Evolutionary conservation across 2,113 vertebrate genomes (phyloP), one percentile per base, ranked within the genome.

Genomic region (Gymnobelideus leadbeateri): DNA sequence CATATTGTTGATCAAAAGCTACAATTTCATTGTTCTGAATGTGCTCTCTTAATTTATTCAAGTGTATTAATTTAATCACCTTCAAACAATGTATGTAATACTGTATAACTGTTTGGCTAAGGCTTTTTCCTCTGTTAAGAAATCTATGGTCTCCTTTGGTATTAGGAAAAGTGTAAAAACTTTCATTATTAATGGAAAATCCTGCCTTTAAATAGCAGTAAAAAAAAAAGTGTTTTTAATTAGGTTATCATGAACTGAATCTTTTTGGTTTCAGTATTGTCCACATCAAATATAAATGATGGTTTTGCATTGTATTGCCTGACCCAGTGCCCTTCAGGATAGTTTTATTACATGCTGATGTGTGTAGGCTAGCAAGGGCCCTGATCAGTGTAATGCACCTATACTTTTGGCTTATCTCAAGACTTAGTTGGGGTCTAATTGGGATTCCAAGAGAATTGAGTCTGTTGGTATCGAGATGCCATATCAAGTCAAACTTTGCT

Each of bases 1-100:
- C 89, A 95, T 93, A 94, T 98, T 96, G 89, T 97, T 98, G 96
- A 97, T 95, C 92, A 94, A 93, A 98, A 98, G 55, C 96, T 98
- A 57, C 90, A 95, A 91, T 98, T 98, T 89, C 26, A 46, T 61
- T 96, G 8, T 98, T 94, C 0, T 54, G 94, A 98, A 97, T 98
- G 94, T 96, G 91, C 84, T 91, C 89, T 97, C 95, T 95, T 96
- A 95, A 0, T 0, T 97, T 98, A 95, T 19, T 97, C 91, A 92
- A 92, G 49, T 94, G 91, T 94, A 95, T 95, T 95, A 94, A 95
- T 95, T 91, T 93, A 51, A 25, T 96, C 93, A 97, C 95, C 95
- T 95, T 94, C 90, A 55, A 90, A 26, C 50, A 96, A 21, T 93
- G 43, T 96, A 50, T 96, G 23, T 96, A 95, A 31, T 96, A 94